These are phyloP conservation scores for Ascidia mentula DNA, from an alignment of 23 tunicate genomes.

Conservation along the genomic window DNA sequence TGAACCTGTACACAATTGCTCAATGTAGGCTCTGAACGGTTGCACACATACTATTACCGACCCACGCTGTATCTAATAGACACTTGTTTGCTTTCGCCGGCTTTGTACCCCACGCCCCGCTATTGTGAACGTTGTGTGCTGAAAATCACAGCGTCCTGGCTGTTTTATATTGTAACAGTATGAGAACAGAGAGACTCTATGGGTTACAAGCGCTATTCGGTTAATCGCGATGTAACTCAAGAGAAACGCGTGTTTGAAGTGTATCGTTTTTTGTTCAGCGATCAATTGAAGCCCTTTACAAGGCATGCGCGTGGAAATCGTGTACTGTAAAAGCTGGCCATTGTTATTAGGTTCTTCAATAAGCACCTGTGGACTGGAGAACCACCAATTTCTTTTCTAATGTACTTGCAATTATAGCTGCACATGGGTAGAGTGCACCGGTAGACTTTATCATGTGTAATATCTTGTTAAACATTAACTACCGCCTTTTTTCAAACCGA, in stretches of 20 bases:
- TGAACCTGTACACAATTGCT: slow-evolving; percentile 9
- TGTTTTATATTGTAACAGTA: slow-evolving; percentile 2
- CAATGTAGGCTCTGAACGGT: neutral
- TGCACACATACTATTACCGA: slow-evolving; percentile 2
- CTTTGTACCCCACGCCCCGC: neutral
- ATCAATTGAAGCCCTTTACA: neutral
- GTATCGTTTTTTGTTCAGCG: slow-evolving; percentile 3
- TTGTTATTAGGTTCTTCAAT: neutral
- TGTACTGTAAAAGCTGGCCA: neutral
- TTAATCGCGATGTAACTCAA: slow-evolving; percentile 7
- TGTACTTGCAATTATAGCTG: neutral
- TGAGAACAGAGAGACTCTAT: neutral
- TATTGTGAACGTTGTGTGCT: neutral
- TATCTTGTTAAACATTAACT: no score
- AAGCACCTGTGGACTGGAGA: no score
- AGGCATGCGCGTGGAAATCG: neutral
- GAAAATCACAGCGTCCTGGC: neutral
- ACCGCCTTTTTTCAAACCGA: no score
- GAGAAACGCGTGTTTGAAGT: slow-evolving; percentile 13
- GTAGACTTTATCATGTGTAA: no score
- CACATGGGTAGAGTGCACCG: no score
- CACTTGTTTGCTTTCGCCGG: neutral
- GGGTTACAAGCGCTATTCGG: slow-evolving; percentile 3
- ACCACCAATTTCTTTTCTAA: neutral
- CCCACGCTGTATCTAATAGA: slow-evolving; percentile 8